phyloP scores from a whole-genome alignment of 2,888 invertebrate species.

The Patella depressa region DNA sequence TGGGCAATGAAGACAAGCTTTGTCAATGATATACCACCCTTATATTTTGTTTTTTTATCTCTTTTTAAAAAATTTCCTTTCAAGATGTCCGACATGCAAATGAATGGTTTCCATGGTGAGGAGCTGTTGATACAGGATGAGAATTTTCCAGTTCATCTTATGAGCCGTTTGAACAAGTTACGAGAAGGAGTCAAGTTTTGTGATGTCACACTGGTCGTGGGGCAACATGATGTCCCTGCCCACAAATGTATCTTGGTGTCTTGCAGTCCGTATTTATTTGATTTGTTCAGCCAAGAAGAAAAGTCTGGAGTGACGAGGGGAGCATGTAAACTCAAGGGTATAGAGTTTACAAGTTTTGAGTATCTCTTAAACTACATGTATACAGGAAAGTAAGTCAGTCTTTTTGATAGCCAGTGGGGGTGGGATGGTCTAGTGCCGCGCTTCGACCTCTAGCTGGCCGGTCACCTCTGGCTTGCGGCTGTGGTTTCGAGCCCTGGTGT shows the following conservation, averaged over 20 bases:
- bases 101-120: conserved; percentile 8
- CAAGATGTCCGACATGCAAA: not conserved
- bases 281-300: conserved; percentile 76
- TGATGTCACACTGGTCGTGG: conserved; percentile 86
- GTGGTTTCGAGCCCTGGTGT: no score
- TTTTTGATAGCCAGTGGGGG: no score
- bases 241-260: conserved; percentile 87
- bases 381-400: conserved; percentile 77
- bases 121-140: not conserved
- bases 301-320: conserved; percentile 71
- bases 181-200: conserved; percentile 88
- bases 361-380: conserved; percentile 87
- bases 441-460: no score
- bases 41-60: not conserved
- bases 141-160: conserved; percentile 69
- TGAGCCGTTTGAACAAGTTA: conserved; percentile 82
- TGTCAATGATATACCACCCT: no score
- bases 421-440: no score
- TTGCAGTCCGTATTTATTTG: conserved; percentile 83
- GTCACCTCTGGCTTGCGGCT: no score
- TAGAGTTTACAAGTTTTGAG: conserved; percentile 80
- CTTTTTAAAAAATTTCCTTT: not conserved
- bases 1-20: no score
- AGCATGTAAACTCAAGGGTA: conserved; percentile 77
- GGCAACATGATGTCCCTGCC: conserved; percentile 80